A percentile compares a stretch with the other conserved stretches of the same genome.
These are phyloP conservation scores for Tachyglossus aculeatus DNA, from an alignment of 2,797 vertebrate species.

Conservation along the genomic window DNA sequence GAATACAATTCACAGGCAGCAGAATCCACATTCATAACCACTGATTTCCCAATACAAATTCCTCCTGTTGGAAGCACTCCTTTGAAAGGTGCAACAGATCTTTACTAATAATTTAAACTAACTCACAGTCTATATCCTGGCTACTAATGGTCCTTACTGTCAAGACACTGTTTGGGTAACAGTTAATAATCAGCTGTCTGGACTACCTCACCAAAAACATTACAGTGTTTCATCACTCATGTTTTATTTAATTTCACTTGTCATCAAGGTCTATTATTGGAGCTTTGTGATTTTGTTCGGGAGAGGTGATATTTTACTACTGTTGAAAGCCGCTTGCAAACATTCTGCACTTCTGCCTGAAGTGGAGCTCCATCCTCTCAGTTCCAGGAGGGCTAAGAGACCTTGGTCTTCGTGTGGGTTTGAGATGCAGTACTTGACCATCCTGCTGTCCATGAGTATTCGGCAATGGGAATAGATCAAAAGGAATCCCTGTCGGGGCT, in stretches of 20 bases:
- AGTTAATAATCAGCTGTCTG: conserved; percentile 80
- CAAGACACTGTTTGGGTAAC: conserved; percentile 77
- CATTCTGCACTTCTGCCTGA: conserved; percentile 55
- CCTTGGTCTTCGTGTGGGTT: conserved; percentile 39
- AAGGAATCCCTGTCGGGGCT: conserved; percentile 53
- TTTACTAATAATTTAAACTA: conserved; percentile 59
- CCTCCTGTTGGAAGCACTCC: conserved; percentile 31
- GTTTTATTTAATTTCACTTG: conserved; percentile 81
- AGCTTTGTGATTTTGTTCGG: conserved; percentile 68
- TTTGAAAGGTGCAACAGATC: conserved; percentile 37
- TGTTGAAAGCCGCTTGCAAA: conserved; percentile 68
- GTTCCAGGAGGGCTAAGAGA: conserved; percentile 20
- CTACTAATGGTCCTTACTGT: conserved; percentile 64
- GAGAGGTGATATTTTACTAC: conserved; percentile 68
- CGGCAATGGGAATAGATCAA: conserved; percentile 20
- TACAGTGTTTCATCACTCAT: conserved; percentile 77
- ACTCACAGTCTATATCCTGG: conserved; percentile 60
- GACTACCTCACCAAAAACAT: conserved; percentile 75
- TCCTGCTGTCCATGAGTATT: background rate
- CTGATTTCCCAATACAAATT: conserved; percentile 35
- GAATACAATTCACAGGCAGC: conserved; percentile 26
- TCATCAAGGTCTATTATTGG: conserved; percentile 78
- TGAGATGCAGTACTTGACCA: background rate
- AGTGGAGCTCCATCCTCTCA: conserved; percentile 5
- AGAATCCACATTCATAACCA: background rate